Evolutionary conservation across 2,888 invertebrate species (phyloP).

Genomic region (Antheraea assamensis): DNA sequence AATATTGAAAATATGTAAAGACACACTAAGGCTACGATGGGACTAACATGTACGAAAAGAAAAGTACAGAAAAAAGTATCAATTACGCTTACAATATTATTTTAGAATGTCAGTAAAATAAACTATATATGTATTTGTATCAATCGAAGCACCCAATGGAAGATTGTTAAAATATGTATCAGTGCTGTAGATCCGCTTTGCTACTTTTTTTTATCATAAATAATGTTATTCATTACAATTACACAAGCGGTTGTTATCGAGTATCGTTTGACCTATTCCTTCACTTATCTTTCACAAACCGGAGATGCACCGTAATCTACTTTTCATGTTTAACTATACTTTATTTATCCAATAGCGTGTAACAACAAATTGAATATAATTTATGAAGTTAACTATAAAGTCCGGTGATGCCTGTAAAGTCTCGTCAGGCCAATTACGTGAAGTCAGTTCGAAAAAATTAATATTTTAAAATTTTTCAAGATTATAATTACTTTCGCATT

Average conservation of each 20-base stretch:
- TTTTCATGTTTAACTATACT: background rate
- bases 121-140: too few species aligned
- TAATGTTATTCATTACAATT: conserved; percentile 8
- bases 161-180: background rate
- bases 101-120: too few species aligned
- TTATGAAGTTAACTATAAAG: too few species aligned
- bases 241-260: conserved; percentile 16
- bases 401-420: too few species aligned
- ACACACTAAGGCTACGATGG: too few species aligned
- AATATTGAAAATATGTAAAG: too few species aligned
- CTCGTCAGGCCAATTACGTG: too few species aligned
- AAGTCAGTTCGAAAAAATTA: too few species aligned
- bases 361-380: background rate
- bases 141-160: background rate
- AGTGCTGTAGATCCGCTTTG: background rate
- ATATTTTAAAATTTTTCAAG: background rate
- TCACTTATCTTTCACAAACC: conserved; percentile 16
- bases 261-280: conserved; percentile 18
- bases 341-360: background rate
- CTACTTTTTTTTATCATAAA: conserved; percentile 7
- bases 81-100: too few species aligned
- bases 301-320: conserved; percentile 14
- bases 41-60: too few species aligned
- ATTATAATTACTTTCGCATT: background rate
- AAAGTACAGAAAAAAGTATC: too few species aligned